These are phyloP conservation scores for Nibea coibor DNA, from an alignment of 2,113 vertebrate genomes.

Conservation along the genomic window DNA sequence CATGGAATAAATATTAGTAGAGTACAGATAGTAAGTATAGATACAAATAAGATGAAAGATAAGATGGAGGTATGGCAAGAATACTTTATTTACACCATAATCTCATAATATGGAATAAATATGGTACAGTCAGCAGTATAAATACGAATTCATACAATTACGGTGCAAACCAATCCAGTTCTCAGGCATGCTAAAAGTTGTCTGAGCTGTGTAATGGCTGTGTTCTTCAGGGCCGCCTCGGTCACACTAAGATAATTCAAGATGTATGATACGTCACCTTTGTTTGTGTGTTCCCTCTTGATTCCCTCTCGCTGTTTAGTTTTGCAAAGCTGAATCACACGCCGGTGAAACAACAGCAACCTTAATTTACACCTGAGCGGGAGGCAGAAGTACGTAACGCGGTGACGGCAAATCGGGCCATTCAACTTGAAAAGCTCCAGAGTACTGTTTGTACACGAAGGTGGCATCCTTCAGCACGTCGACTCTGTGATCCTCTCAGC, in stretches of 20 bases:
- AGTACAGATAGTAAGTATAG: too few relatives aligned
- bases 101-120: too few relatives aligned
- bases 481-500: constrained; percentile 13
- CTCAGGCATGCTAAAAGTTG: background rate
- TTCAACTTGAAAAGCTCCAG: constrained; percentile 23
- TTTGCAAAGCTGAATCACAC: background rate
- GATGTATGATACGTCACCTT: background rate
- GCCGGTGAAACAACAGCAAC: background rate
- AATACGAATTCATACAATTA: too few relatives aligned
- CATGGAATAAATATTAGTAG: background rate
- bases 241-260: background rate
- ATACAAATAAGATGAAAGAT: background rate
- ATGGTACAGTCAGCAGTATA: too few relatives aligned
- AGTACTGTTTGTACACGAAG: constrained; percentile 14
- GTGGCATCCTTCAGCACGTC: constrained; percentile 6
- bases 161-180: background rate
- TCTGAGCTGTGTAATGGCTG: background rate
- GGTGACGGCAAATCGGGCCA: constrained; percentile 6
- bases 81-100: background rate
- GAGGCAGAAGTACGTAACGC: background rate
- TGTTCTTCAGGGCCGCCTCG: background rate
- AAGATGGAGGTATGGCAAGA: background rate
- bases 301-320: background rate
- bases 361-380: constrained; percentile 3
- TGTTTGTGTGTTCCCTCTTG: background rate